phyloP scores from a whole-genome alignment of 2,888 invertebrate species.

The Chrysina gloriosa region DNA sequence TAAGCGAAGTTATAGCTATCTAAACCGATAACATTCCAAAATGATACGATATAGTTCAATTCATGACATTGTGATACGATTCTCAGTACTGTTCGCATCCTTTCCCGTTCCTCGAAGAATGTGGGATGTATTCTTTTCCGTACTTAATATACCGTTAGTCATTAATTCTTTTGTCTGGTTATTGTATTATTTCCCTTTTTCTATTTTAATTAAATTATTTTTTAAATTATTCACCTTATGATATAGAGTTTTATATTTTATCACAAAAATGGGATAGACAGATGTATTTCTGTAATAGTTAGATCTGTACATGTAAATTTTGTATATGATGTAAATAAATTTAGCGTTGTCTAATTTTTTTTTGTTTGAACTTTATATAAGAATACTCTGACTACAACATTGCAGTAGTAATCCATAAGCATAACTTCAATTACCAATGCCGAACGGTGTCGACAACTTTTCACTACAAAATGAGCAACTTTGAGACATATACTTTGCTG shows the following conservation, averaged over 20 bases:
- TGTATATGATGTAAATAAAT: constrained; percentile 31
- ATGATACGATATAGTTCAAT: constrained; percentile 1
- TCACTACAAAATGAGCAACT: too few species aligned
- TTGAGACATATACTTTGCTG: too few species aligned
- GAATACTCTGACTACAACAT: too few species aligned
- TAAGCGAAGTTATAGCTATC: constrained; percentile 47
- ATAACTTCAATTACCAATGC: too few species aligned
- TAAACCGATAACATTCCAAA: constrained; percentile 6
- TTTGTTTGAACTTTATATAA: too few species aligned
- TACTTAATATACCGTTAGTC: constrained; percentile 32
- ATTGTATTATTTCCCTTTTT: neutral
- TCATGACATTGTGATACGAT: constrained; percentile 40
- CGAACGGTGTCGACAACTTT: too few species aligned
- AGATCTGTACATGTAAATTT: constrained; percentile 15
- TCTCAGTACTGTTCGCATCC: neutral
- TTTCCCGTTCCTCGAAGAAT: neutral
- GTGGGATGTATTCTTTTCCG: constrained; percentile 21
- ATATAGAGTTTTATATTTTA: constrained; percentile 18
- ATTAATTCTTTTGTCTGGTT: neutral
- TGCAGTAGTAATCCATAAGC: too few species aligned
- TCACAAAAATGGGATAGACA: neutral
- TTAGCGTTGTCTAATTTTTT: constrained; percentile 13
- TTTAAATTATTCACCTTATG: constrained; percentile 9
- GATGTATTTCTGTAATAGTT: constrained; percentile 9
- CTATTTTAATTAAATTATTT: constrained; percentile 19